Evolutionary conservation across 2,888 invertebrate species (phyloP).

Genomic region (Mechanitis messenoides): DNA sequence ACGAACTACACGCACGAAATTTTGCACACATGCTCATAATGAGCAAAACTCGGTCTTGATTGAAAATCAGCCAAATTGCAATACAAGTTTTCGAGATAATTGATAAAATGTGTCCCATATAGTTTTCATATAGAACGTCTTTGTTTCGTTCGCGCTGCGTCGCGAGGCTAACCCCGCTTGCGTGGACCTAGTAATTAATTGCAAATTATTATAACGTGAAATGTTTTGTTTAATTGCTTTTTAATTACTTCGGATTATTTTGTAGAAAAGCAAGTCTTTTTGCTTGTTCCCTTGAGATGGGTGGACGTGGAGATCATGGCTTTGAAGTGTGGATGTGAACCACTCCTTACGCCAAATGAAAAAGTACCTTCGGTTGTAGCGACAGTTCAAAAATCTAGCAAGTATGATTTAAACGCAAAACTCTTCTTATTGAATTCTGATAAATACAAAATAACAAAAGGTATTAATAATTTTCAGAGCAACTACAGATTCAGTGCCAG

Average conservation of each 20-base stretch:
- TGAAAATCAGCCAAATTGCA: no score
- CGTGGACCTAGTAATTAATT: no score
- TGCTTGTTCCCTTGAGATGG: slow-evolving; percentile 61
- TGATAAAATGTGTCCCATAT: no score
- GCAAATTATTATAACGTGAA: no score
- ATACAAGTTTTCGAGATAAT: no score
- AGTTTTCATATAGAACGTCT: no score
- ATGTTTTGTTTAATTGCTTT: no score
- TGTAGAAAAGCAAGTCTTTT: slow-evolving; percentile 43
- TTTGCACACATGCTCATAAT: no score
- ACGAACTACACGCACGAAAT: no score
- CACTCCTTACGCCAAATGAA: slow-evolving; percentile 42
- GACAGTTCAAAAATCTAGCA: slow-evolving; percentile 37
- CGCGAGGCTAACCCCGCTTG: no score
- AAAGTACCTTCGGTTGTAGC: slow-evolving; percentile 33
- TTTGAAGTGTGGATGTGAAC: slow-evolving; percentile 47
- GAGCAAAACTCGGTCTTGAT: no score
- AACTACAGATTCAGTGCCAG: slow-evolving; percentile 32
- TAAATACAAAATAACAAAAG: background rate
- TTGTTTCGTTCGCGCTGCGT: no score
- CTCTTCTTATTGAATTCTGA: background rate
- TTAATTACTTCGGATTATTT: background rate
- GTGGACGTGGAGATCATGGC: slow-evolving; percentile 43
- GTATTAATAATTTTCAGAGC: slow-evolving; percentile 28
- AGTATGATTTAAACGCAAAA: slow-evolving; percentile 27